Percentiles rank a stretch among this genome's conserved stretches.
Evolutionary conservation across 2,113 vertebrate species (phyloP).

Genomic region (Sphyrna mokarran): DNA sequence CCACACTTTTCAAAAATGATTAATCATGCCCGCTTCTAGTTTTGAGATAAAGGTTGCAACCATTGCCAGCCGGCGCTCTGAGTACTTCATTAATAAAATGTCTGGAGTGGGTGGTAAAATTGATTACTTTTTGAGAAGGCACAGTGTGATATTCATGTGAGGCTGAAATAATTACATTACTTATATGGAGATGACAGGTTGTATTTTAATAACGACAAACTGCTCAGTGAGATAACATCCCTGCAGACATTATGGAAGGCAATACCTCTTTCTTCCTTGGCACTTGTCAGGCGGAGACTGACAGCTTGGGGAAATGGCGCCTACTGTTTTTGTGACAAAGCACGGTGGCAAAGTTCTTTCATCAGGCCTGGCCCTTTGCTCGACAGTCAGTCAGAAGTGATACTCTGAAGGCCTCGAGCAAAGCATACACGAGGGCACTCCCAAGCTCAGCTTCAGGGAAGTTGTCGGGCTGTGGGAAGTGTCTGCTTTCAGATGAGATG

Average conservation of each 20-base stretch:
- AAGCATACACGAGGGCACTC: background rate
- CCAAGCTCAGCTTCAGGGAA: background rate
- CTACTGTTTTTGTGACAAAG: no score
- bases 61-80: background rate
- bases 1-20: background rate
- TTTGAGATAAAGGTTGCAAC: background rate
- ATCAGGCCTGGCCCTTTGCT: no score
- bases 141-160: background rate
- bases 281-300: background rate
- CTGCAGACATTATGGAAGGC: background rate
- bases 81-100: conserved; percentile 22
- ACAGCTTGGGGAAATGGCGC: background rate
- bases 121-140: conserved; percentile 10
- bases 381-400: background rate
- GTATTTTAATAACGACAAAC: conserved; percentile 14
- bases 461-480: background rate
- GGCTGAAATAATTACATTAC: conserved; percentile 16
- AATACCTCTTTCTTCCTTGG: background rate
- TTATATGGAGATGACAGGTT: conserved; percentile 10
- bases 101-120: background rate
- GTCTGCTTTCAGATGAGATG: background rate
- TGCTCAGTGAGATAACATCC: background rate
- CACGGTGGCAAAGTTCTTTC: background rate
- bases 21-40: background rate
- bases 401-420: background rate